Conservation (phyloP, 1,140 invertebrate species). For the Matsumurasca onukii region DNA sequence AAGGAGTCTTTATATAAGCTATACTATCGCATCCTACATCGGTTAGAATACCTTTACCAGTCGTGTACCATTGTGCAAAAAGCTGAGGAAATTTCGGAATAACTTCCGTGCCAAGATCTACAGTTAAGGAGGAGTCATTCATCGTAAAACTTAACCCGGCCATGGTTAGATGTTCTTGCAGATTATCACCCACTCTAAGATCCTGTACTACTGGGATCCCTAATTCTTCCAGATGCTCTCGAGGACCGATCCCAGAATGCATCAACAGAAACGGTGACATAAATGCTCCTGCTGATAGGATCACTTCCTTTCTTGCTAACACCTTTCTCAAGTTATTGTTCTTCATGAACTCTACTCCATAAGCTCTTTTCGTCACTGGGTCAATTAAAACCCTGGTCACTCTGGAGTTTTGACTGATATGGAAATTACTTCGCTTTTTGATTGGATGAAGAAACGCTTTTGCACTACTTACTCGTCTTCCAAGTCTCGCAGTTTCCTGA, state of each 20-base stretch:
- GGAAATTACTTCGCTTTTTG: conserved; percentile 62
- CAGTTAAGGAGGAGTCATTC: conserved; percentile 57
- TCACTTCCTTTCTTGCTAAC: conserved; percentile 58
- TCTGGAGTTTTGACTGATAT: conserved; percentile 56
- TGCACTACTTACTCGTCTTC: conserved; percentile 56
- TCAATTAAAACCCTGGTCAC: conserved; percentile 72
- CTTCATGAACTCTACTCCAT: conserved; percentile 62
- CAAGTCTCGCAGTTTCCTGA: conserved; percentile 55
- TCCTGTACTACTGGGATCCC: conserved; percentile 59
- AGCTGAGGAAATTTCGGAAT: conserved; percentile 59
- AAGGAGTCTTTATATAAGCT: conserved; percentile 63
- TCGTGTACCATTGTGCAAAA: conserved; percentile 75
- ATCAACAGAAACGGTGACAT: conserved; percentile 63
- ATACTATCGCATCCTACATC: conserved; percentile 71
- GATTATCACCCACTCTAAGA: conserved; percentile 75
- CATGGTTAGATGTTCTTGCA: conserved; percentile 75
- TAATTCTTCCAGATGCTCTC: conserved; percentile 51
- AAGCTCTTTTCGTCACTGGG: conserved; percentile 58
- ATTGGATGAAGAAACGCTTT: conserved; percentile 56
- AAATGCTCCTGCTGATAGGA: conserved; percentile 59
- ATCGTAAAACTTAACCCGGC: conserved; percentile 65
- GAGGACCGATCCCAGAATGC: conserved; percentile 66
- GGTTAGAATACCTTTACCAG: conserved; percentile 51
- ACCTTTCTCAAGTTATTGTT: conserved; percentile 45
- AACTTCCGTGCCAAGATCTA: conserved; percentile 51